Conservation (phyloP, 2,113 vertebrate species). For the Plecturocebus donacophilus region DNA sequence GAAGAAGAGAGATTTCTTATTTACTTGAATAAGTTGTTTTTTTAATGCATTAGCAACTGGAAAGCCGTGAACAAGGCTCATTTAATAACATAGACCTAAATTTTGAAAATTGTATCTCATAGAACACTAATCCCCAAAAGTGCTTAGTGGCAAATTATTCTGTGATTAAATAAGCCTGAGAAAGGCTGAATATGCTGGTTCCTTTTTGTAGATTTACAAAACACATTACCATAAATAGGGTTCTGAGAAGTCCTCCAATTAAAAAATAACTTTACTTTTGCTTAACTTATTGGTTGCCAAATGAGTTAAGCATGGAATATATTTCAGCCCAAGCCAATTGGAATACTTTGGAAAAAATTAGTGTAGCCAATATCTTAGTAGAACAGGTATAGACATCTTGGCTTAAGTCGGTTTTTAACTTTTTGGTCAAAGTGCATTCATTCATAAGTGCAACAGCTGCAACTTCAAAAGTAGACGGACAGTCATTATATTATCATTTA, state of each 20-base stretch:
- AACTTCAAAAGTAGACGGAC: neutral
- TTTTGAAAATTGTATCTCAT: neutral
- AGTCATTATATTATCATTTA: neutral
- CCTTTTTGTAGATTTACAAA: neutral
- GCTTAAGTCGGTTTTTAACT: constrained; percentile 2
- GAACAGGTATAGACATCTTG: neutral
- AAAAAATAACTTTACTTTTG: neutral
- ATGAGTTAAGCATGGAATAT: neutral
- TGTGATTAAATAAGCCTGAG: neutral
- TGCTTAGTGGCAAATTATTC: neutral
- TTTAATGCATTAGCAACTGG: neutral
- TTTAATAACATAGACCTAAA: neutral
- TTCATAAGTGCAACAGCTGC: neutral
- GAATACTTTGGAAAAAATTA: neutral
- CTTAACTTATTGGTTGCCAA: neutral
- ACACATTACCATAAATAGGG: neutral
- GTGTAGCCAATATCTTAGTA: neutral
- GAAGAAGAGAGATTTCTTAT: neutral
- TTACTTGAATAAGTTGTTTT: neutral
- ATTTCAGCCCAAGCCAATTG: neutral
- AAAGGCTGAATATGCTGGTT: neutral
- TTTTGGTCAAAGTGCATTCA: neutral
- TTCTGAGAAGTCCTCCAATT: neutral
- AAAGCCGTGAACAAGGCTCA: neutral
- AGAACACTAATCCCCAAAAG: neutral